Conservation (phyloP, 2,888 invertebrate genomes). For the Napeogenes sylphis region DNA sequence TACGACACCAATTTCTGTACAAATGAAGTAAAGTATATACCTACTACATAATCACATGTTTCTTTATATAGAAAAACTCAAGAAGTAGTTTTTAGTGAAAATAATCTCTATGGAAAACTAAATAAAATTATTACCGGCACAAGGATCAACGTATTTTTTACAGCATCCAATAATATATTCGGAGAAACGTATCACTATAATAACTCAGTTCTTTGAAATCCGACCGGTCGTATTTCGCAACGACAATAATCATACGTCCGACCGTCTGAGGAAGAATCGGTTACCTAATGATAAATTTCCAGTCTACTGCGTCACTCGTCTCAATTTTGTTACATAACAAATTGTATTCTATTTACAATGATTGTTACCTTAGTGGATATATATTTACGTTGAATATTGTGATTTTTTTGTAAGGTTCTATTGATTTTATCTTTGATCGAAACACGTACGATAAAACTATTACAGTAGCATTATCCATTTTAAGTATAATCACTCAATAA, state of each 20-base stretch:
- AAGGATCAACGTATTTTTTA: constrained; percentile 26
- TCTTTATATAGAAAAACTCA: too few relatives aligned
- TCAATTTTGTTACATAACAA: constrained; percentile 4
- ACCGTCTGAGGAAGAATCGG: constrained; percentile 22
- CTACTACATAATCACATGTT: too few relatives aligned
- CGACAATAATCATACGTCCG: constrained; percentile 25
- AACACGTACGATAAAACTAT: too few relatives aligned
- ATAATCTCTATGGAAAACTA: too few relatives aligned
- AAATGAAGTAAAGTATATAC: too few relatives aligned
- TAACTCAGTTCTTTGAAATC: constrained; percentile 30
- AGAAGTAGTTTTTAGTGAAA: too few relatives aligned
- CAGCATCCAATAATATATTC: constrained; percentile 26
- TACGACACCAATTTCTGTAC: too few relatives aligned
- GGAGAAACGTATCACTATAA: constrained; percentile 28
- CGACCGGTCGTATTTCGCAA: constrained; percentile 23
- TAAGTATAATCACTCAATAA: too few relatives aligned
- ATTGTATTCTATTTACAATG: constrained; percentile 14
- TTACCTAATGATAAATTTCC: constrained; percentile 30
- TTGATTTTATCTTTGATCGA: too few relatives aligned
- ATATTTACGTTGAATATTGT: too few relatives aligned
- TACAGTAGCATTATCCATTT: too few relatives aligned
- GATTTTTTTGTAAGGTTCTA: too few relatives aligned
- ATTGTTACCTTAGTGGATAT: neutral
- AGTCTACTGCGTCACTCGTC: constrained; percentile 17
- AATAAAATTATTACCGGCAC: constrained; percentile 9